phyloP scores from a whole-genome alignment of 2,888 invertebrate genomes.

The Cataglyphis rosenhaueri region DNA sequence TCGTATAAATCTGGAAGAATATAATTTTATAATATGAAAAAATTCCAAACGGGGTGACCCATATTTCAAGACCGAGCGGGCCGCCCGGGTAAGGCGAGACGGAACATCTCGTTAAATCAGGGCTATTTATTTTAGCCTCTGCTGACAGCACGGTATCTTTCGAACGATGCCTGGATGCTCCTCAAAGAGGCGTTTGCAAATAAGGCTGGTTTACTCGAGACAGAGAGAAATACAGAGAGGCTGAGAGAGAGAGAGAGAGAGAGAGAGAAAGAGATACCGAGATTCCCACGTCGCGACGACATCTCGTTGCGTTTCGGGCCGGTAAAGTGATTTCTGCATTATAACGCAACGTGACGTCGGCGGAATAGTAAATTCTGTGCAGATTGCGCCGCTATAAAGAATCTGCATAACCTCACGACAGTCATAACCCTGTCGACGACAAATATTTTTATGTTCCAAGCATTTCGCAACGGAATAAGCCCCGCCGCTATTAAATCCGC shows the following conservation, averaged over 20 bases:
- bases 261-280: conserved; percentile 5
- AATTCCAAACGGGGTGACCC: conserved; percentile 71
- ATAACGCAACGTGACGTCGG: conserved; percentile 56
- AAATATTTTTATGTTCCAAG: conserved; percentile 61
- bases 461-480: conserved; percentile 38
- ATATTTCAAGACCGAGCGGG: conserved; percentile 54
- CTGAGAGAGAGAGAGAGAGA: neutral
- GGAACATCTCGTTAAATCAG: conserved; percentile 69
- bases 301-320: conserved; percentile 50
- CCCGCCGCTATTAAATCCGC: conserved; percentile 60
- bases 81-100: neutral
- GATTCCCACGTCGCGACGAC: conserved; percentile 40
- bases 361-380: conserved; percentile 57
- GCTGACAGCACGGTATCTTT: conserved; percentile 39
- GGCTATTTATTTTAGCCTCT: conserved; percentile 74
- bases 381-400: conserved; percentile 58
- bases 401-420: conserved; percentile 60
- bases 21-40: conserved; percentile 81
- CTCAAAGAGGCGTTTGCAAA: conserved; percentile 59
- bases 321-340: conserved; percentile 66
- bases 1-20: conserved; percentile 78
- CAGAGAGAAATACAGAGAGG: neutral
- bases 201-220: conserved; percentile 52
- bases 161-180: conserved; percentile 52
- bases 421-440: conserved; percentile 59